A percentile compares a stretch with the other conserved stretches of the same genome.
phyloP scores from a whole-genome alignment of 2,888 invertebrate species.

The Lasius platythorax region DNA sequence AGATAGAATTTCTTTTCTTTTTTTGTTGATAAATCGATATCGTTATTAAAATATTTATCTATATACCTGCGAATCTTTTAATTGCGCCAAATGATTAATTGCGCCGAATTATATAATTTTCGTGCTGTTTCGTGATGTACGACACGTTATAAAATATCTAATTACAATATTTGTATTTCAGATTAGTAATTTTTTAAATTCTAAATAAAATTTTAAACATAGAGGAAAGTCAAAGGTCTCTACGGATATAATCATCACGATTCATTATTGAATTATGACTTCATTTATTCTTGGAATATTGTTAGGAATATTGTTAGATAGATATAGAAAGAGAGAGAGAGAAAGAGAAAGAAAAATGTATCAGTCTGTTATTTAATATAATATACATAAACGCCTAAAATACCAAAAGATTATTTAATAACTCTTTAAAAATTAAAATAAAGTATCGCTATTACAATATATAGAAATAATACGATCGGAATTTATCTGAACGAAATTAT shows the following conservation, averaged over 20 bases:
- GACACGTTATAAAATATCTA: neutral
- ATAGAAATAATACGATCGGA: neutral
- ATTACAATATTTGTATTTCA: neutral
- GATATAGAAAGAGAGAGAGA: neutral
- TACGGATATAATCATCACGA: neutral
- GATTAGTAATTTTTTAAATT: neutral
- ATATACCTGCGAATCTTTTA: neutral
- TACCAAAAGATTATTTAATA: neutral
- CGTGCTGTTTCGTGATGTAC: neutral
- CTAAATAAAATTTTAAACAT: neutral
- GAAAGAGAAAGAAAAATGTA: neutral
- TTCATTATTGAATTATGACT: slow-evolving; percentile 14
- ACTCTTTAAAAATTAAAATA: neutral
- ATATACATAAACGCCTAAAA: neutral
- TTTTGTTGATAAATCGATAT: too few species aligned
- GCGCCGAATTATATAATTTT: neutral
- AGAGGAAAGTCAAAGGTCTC: neutral
- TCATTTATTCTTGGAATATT: slow-evolving; percentile 27
- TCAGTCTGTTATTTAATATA: neutral
- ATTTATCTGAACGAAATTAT: neutral
- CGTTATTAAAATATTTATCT: neutral
- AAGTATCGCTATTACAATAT: neutral
- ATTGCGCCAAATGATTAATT: neutral
- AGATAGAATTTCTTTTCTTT: neutral
- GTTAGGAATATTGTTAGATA: neutral